Evolutionary conservation across 1,140 invertebrate species (phyloP).

Genomic region (Drosophila lini): DNA sequence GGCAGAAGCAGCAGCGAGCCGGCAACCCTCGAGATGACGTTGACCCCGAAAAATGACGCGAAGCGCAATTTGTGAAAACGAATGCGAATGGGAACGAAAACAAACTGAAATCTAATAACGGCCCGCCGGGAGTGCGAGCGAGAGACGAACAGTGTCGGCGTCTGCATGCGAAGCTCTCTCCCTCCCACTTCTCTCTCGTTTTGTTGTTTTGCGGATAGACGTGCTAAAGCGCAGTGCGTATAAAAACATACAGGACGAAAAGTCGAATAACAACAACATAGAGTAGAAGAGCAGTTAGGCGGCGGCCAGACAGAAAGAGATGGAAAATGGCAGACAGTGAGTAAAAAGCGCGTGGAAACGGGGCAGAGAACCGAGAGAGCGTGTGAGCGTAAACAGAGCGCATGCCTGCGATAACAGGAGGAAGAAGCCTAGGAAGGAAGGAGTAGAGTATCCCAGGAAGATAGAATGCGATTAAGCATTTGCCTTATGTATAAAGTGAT

Average conservation of each 20-base stretch:
- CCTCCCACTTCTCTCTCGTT: constrained; percentile 1
- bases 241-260: constrained; percentile 78
- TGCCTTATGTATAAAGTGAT: not conserved
- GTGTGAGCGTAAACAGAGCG: constrained; percentile 44
- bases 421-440: not conserved
- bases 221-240: constrained; percentile 73
- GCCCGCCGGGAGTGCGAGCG: constrained; percentile 56
- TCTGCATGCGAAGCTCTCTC: constrained; percentile 28
- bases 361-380: constrained; percentile 13
- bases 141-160: constrained; percentile 50
- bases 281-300: constrained; percentile 43
- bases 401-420: constrained; percentile 54
- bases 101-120: constrained; percentile 78
- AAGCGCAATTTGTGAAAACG: constrained; percentile 80
- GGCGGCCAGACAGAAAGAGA: constrained; percentile 47
- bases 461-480: constrained; percentile 4
- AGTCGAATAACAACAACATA: constrained; percentile 43
- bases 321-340: constrained; percentile 15
- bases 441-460: not conserved
- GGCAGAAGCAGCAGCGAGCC: constrained; percentile 21
- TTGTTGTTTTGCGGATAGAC: constrained; percentile 71
- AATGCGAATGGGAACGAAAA: constrained; percentile 79
- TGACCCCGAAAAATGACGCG: constrained; percentile 82
- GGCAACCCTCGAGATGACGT: constrained; percentile 80
- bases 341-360: constrained; percentile 15